Evolutionary conservation across 1,140 invertebrate species (phyloP).

Genomic region (Drosophila pruinosa): DNA sequence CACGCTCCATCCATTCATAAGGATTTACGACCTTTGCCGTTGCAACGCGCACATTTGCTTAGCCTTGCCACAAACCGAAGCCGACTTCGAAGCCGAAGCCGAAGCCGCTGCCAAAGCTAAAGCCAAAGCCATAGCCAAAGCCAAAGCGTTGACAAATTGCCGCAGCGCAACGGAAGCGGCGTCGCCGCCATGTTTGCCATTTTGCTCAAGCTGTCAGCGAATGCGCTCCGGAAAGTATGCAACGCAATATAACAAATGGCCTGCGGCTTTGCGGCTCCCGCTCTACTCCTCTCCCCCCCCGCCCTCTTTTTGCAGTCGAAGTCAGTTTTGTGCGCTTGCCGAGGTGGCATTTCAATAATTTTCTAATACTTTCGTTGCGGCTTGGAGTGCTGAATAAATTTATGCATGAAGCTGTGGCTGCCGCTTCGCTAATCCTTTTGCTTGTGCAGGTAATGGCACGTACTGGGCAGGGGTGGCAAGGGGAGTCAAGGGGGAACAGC

Average conservation of each 20-base stretch:
- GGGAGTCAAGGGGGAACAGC: neutral
- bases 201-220: constrained; percentile 72
- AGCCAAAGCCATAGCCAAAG: constrained; percentile 50
- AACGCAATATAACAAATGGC: constrained; percentile 65
- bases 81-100: constrained; percentile 34
- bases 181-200: constrained; percentile 59
- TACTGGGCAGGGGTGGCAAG: neutral
- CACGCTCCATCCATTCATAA: constrained; percentile 58
- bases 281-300: neutral
- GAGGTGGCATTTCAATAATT: constrained; percentile 58
- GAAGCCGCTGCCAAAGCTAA: constrained; percentile 76
- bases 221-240: constrained; percentile 61
- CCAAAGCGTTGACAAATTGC: constrained; percentile 76
- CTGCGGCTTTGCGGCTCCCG: constrained; percentile 42
- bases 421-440: constrained; percentile 41
- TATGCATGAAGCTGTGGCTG: constrained; percentile 24
- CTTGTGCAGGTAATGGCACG: constrained; percentile 6
- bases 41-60: constrained; percentile 54
- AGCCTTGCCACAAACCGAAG: constrained; percentile 66
- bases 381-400: constrained; percentile 33
- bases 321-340: no score
- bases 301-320: neutral
- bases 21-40: constrained; percentile 48
- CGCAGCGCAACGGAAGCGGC: constrained; percentile 19
- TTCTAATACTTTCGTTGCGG: constrained; percentile 49